Base-by-base conservation (phyloP, 1,140 invertebrate species). In the Caenorhabditis inopinata region DNA sequence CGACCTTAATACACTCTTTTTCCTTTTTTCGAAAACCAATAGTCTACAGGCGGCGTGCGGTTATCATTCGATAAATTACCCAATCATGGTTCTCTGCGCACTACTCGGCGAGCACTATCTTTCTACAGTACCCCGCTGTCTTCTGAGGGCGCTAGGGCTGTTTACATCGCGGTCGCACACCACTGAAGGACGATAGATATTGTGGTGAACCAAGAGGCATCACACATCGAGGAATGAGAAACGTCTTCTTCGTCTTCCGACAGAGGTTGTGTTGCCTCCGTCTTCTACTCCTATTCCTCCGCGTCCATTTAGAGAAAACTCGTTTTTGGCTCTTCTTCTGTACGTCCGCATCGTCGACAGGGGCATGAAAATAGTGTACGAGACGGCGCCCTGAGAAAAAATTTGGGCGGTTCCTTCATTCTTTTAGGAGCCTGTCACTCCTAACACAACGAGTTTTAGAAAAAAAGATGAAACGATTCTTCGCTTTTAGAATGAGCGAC, bases 31-130 rank as follows among this genome's bases (percentile, higher is more conserved):
- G 32, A 68, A 68, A 68, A 68, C 32, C 38, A 25, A 68, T 32
- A 58, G n/a, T n/a, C n/a, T n/a, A n/a, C n/a, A n/a, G 27, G 32
- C 51, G 12, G 1, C 14, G 58, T 38, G 49, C 49, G 27, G 29
- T 68, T 68, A 68, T 68, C 58, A 68, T 68, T 68, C 58, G 58
- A 68, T 68, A 68, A 68, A 68, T 68, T 68, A 68, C 58, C 58
- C 58, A 68, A 68, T 68, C 58, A 68, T 38, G n/a, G 58, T 68
- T 68, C 58, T 68, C 58, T 68, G 58, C 58, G 58, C 18, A 21
- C 58, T 68, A 68, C 58, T 68, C 58, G 58, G 16, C 58, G 58
- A 68, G 58, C 58, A 68, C 58, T 68, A 29, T 68, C 58, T 68
- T 68, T 68, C 16, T 68, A 68, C 58, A 29, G 58, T 68, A 68